Conservation (phyloP, 2,888 invertebrate species). For the Dyspetes luteomarginatus region DNA sequence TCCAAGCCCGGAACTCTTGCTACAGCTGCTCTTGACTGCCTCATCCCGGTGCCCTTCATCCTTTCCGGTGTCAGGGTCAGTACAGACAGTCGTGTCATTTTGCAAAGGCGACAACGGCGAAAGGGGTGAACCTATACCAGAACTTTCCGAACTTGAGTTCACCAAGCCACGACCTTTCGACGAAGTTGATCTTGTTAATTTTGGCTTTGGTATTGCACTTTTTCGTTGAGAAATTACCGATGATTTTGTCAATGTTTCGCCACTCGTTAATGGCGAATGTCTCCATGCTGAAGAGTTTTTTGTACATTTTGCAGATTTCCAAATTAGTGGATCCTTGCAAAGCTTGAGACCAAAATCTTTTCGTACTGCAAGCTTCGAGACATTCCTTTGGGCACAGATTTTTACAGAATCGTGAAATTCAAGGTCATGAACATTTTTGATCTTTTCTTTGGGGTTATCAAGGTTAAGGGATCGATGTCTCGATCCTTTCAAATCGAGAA, state of each 20-base stretch:
- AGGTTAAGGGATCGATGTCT: conserved; percentile 2
- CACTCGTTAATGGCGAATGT: conserved; percentile 40
- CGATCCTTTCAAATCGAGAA: conserved; percentile 10
- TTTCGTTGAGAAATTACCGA: conserved; percentile 22
- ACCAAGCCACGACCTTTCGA: conserved; percentile 70
- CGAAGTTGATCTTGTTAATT: conserved; percentile 57
- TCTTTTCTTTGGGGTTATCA: conserved; percentile 17
- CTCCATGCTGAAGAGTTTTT: conserved; percentile 68
- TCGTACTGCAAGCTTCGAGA: conserved; percentile 59
- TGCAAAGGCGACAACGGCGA: conserved; percentile 77
- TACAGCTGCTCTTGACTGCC: conserved; percentile 72
- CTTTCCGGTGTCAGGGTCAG: conserved; percentile 33
- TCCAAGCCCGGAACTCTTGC: conserved; percentile 77
- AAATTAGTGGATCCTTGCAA: conserved; percentile 59
- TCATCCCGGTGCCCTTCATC: not conserved
- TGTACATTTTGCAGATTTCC: conserved; percentile 52
- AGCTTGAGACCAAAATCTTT: conserved; percentile 74
- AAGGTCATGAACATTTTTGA: not conserved
- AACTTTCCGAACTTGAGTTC: conserved; percentile 79
- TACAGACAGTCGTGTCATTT: conserved; percentile 63
- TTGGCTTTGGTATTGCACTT: conserved; percentile 74
- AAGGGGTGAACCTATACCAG: conserved; percentile 78
- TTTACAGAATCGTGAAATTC: conserved; percentile 8
- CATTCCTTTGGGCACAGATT: conserved; percentile 31
- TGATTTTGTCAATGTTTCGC: conserved; percentile 13